These are phyloP conservation scores for Dendrolimus punctatus DNA, from an alignment of 1,140 invertebrate species.

Conservation along the genomic window DNA sequence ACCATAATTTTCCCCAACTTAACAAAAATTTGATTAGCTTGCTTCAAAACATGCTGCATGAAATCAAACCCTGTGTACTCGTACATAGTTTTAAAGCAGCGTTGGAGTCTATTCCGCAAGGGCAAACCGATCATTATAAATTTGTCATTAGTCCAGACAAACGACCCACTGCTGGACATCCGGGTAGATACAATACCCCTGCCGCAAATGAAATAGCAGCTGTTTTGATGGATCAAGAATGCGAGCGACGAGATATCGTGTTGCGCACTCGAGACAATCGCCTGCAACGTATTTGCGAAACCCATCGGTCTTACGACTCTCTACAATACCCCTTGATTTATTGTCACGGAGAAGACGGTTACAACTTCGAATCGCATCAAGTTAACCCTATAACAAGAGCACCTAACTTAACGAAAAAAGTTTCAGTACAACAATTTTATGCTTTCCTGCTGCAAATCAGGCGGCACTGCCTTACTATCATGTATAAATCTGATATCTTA, in stretches of 20 bases:
- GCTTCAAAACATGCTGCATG: constrained; percentile 19
- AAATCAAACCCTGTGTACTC: constrained; percentile 14
- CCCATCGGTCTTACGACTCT: constrained; percentile 48
- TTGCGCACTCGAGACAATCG: constrained; percentile 10
- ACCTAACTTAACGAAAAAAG: constrained; percentile 17
- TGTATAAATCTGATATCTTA: no score
- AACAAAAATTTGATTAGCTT: constrained; percentile 7
- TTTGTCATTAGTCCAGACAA: constrained; percentile 1
- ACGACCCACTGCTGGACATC: constrained; percentile 1
- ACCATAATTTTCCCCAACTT: constrained; percentile 12
- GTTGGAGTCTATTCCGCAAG: neutral
- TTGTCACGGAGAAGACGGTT: constrained; percentile 52
- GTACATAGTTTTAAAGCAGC: constrained; percentile 14
- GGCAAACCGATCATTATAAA: neutral
- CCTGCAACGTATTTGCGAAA: constrained; percentile 33
- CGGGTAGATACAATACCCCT: constrained; percentile 2
- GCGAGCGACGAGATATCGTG: constrained; percentile 14
- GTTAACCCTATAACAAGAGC: constrained; percentile 3
- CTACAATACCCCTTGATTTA: constrained; percentile 63
- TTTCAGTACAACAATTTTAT: constrained; percentile 16
- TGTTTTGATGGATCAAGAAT: constrained; percentile 15
- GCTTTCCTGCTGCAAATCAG: constrained; percentile 14
- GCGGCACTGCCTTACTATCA: constrained; percentile 9
- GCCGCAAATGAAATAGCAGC: constrained; percentile 12
- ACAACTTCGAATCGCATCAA: constrained; percentile 31